These are phyloP conservation scores for Neotoxoptera formosana DNA, from an alignment of 1,140 invertebrate species.

Conservation along the genomic window DNA sequence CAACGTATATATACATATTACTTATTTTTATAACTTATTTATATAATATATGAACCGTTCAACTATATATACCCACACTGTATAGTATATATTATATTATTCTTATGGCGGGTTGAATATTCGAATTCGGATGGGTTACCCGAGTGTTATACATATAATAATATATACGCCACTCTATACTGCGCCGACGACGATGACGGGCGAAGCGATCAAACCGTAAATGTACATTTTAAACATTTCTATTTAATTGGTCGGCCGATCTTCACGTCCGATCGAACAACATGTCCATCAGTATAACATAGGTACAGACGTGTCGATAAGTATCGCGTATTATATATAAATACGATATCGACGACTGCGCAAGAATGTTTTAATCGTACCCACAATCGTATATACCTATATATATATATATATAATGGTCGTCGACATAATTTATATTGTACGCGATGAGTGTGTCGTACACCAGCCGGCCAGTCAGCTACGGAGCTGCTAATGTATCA, in stretches of 20 bases:
- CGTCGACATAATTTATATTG: background rate
- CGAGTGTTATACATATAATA: background rate
- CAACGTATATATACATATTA: background rate
- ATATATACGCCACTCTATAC: background rate
- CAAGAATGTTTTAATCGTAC: background rate
- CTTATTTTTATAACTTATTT: background rate
- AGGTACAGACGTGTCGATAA: background rate
- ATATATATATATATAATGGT: too few species aligned
- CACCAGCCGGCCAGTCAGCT: too few species aligned
- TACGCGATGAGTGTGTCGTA: background rate
- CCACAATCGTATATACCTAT: too few species aligned
- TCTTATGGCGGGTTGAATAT: background rate
- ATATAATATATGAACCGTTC: background rate
- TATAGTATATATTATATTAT: too few species aligned
- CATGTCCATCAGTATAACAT: background rate
- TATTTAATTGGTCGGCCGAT: slow-evolving; percentile 32
- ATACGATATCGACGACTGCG: background rate
- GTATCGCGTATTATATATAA: background rate
- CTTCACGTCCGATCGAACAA: slow-evolving; percentile 30
- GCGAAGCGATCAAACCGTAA: background rate
- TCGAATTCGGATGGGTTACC: background rate
- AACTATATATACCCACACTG: background rate
- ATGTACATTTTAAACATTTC: slow-evolving; percentile 34
- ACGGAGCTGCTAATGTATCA: background rate
- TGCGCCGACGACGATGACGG: background rate